Base-by-base conservation (phyloP, 2,113 vertebrate species). In the Aspiorhynchus laticeps region DNA sequence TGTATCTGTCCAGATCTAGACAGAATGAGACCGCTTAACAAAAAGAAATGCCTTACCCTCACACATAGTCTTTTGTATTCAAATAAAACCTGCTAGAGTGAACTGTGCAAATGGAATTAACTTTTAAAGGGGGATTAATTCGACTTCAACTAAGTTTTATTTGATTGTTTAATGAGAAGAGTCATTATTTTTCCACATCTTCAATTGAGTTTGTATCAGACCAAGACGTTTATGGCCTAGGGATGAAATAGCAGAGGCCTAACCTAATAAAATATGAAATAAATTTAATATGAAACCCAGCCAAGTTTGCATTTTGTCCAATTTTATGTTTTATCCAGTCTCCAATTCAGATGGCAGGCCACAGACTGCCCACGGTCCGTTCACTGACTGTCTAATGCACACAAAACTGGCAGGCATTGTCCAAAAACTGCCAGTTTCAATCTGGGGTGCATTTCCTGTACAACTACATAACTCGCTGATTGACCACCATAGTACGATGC, bases 101-200 rank as follows among this genome's bases (percentile, higher is more conserved):
- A 77, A 46, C 75, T 31, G 46, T 28, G 75, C 28, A 77, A 77
- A 51, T 46, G 7, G 51, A 77, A 51, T 48, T 19, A 77, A 21
- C 26, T 77, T 77, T 77, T 77, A 48, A 77, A 77, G 46, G 75
- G 74, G 15, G 48, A 51, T 77, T 77, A 51, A 78, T 53, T 78
- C 15, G 4, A 28, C 19, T 78, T 53, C 26, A 48, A 21, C 53
- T 78, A 78, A 78, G 15, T 51, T 78, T 78, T 53, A 78, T 78
- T 78, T 78, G 76, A 53, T 48, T 53, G 17, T 48, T 78, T 78
- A 78, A 53, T 53, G 46, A 78, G 48, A 78, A 78, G 51, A 78
- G 17, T 48, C 46, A 5, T 48, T 31, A 28, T 51, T 78, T 51
- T 31, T 48, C 46, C 75, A 51, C 46, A 51, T 31, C 28, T 78